Percentiles rank a stretch among this genome's conserved stretches.
Evolutionary conservation across 2,888 invertebrate species (phyloP).

Genomic region (Cryptophagus acutangulus): DNA sequence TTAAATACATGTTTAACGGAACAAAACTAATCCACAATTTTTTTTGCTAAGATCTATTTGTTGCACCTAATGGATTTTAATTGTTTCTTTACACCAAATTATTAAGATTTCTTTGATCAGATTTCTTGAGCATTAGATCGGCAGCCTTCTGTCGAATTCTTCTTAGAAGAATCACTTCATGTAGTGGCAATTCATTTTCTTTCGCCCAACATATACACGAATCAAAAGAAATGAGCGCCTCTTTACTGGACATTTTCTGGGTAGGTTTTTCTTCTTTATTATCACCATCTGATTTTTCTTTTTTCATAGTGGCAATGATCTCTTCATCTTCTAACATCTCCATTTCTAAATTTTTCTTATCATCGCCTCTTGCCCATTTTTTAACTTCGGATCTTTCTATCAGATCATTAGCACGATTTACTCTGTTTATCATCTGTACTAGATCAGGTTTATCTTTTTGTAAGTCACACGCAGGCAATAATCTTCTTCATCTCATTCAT

Average conservation of each 20-base stretch:
- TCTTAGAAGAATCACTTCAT: slow-evolving; percentile 3
- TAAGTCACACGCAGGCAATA: neutral
- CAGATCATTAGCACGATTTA: neutral
- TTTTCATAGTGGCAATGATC: neutral
- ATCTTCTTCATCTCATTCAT: neutral
- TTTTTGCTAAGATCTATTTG: too few species aligned
- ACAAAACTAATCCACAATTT: too few species aligned
- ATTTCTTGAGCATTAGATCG: too few species aligned
- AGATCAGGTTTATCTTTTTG: neutral
- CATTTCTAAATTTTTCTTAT: neutral
- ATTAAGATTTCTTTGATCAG: too few species aligned
- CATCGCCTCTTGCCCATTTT: neutral
- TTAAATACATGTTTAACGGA: too few species aligned
- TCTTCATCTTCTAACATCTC: neutral
- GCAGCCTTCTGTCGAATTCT: neutral
- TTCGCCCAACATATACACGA: slow-evolving; percentile 12
- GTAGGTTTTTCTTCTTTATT: neutral
- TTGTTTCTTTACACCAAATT: too few species aligned
- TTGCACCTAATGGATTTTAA: too few species aligned
- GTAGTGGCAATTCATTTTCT: slow-evolving; percentile 20
- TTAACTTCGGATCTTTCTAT: neutral
- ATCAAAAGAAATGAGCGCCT: neutral
- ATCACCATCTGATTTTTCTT: neutral
- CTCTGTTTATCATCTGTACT: neutral
- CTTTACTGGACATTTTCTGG: neutral